Base-by-base conservation (phyloP, 2,113 vertebrate genomes). In the Eclectus roratus region DNA sequence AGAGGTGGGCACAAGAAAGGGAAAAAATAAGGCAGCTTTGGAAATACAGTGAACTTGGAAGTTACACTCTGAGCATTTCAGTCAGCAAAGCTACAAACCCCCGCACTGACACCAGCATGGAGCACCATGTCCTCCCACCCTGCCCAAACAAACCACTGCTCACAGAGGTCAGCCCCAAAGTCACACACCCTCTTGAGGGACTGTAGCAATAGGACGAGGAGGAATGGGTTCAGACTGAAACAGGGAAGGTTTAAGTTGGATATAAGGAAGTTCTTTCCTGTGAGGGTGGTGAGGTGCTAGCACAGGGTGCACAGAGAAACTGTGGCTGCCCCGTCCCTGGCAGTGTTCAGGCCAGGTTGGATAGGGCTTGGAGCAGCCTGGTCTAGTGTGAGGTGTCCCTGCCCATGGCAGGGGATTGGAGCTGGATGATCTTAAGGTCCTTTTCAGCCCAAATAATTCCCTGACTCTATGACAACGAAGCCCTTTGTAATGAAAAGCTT, bases 71-170 rank as follows among this genome's bases (percentile, higher is more conserved):
- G 7, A 63, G 35, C 13, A 5, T 39, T 47, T 52, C 77, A 72
- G 49, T 23, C 44, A 56, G 13, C 17, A 58, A 64, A 71, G 50
- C 21, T 28, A 58, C 13, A 7, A 78, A 13, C 13, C 17, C 11
- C 6, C 0, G 5, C 29, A 21, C 46, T 83, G 64, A 41, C 61
- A 66, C 3, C 16, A 12, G 31, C 14, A 35, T 1, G 23, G 11
- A 6, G 13, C 41, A 60, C 46, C 0, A 1, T 5, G 10, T 21
- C 44, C 39, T 43, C 50, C 23, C 29, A 6, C 27, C 15, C 28
- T 27, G 18, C 33, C 35, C 6, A 74, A 79, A 35, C 1, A 3
- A 47, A 80, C 55, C 24, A n/a, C n/a, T 71, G 47, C 69, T 63
- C 3, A 0, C 49, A 41, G 80, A 68, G 77, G 44, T 84, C 80